Base-by-base conservation (phyloP, 2,797 vertebrate species). In the Molossus alvarezi region DNA sequence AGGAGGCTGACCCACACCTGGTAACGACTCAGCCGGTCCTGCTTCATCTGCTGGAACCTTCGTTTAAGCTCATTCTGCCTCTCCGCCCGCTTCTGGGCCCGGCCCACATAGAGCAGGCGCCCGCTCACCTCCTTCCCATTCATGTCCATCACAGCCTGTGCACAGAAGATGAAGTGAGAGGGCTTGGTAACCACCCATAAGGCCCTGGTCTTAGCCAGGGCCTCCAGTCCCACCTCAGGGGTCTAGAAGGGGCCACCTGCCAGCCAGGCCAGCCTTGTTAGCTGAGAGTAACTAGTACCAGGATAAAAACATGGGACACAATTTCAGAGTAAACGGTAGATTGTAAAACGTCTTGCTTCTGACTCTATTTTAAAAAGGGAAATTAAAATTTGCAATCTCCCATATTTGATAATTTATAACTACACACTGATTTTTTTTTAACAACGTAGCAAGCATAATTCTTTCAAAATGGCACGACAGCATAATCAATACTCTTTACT, bases 81-180 rank as follows among this genome's bases (percentile, higher is more conserved):
- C 97, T 99, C 99, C 85, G 99, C 93, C 23, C 99, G 98, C 98
- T 99, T 99, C 99, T 99, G 99, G 96, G 99, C 99, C 5, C 99
- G 98, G 51, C 99, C 99, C 25, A 99, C 99, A 0, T 99, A 99
- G 41, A 99, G 96, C 75, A 98, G 57, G 75, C 99, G 99, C 53
- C 99, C 99, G 0, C 99, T 99, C 95, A 99, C 69, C 93, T 99
- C 99, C 97, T 99, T 99, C 72, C 99, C 99, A 0, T 99, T 99
- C 99, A 99, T 99, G 96, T 99, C 98, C 1, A 98, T 98, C 91
- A 99, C 99, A 0, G 99, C 99, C 99, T 99, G 98, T 8, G 21
- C 14, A 23, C 0, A 0, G 7, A 94, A 27, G 13, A 45, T 1
- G 55, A 14, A 81, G 41, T 10, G 2, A 27, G 8, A 55, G 60